Evolutionary conservation across 2,888 invertebrate genomes (phyloP).

Genomic region (Trichogramma dendrolimi): DNA sequence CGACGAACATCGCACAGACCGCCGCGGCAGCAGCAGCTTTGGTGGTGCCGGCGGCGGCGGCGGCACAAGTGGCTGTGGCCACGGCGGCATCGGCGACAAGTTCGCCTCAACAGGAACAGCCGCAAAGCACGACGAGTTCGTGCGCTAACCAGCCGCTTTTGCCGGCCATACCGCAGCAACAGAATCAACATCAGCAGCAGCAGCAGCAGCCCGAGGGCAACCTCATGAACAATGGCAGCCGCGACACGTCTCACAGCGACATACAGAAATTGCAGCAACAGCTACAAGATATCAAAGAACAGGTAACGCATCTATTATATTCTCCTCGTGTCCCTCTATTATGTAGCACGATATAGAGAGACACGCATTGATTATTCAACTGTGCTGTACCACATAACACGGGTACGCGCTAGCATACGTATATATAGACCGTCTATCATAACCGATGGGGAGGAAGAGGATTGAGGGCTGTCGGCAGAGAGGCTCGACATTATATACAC

Average conservation of each 20-base stretch:
- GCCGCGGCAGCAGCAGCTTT: conserved; percentile 8
- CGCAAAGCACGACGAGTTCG: neutral
- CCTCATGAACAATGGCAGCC: conserved; percentile 65
- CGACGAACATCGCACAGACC: neutral
- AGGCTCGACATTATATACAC: too few species aligned
- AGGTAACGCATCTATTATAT: conserved; percentile 57
- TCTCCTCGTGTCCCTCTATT: conserved; percentile 7
- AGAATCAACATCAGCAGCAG: neutral
- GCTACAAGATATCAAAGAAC: conserved; percentile 94
- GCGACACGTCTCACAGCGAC: conserved; percentile 68
- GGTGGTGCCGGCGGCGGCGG: neutral
- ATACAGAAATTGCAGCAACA: conserved; percentile 90
- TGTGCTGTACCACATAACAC: too few species aligned
- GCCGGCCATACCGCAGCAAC: neutral
- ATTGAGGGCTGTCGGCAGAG: too few species aligned
- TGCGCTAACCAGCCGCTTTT: neutral
- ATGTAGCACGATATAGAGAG: neutral
- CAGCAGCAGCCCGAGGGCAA: conserved; percentile 46
- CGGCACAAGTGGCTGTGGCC: conserved; percentile 2
- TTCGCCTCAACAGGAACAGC: neutral
- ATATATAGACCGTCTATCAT: too few species aligned
- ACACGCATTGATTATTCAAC: too few species aligned
- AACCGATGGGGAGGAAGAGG: too few species aligned
- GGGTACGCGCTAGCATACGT: too few species aligned
- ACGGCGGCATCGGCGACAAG: neutral